Conservation (phyloP, 2,888 invertebrate species). For the Endotricha flammealis region DNA sequence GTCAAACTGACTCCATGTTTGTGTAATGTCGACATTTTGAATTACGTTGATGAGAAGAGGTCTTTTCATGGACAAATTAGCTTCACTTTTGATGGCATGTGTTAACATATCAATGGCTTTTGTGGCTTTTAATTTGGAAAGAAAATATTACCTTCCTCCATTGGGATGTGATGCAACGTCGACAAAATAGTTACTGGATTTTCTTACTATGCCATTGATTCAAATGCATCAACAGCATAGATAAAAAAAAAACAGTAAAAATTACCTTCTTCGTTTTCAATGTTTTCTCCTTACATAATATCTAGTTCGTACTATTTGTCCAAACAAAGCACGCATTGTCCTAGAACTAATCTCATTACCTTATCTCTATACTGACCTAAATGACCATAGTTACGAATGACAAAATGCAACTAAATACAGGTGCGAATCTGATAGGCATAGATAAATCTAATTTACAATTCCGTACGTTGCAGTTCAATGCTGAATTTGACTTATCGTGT, state of each 20-base stretch:
- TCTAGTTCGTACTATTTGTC: no score
- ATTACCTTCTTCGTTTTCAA: no score
- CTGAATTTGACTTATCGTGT: not conserved
- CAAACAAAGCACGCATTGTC: no score
- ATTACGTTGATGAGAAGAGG: conserved; percentile 7
- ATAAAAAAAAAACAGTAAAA: no score
- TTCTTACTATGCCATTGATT: no score
- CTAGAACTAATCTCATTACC: no score
- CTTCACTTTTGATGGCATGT: conserved; percentile 3
- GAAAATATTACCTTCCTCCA: not conserved
- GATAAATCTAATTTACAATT: conserved; percentile 9
- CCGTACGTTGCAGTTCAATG: not conserved
- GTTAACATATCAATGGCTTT: not conserved
- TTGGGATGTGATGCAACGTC: not conserved
- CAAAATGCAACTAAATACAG: conserved; percentile 12
- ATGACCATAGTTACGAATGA: conserved; percentile 8
- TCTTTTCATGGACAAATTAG: conserved; percentile 6
- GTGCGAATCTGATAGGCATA: conserved; percentile 21
- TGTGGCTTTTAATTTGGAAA: conserved; percentile 8
- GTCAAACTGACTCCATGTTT: conserved; percentile 12
- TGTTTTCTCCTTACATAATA: no score
- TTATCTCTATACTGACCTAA: conserved; percentile 4
- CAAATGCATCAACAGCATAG: no score
- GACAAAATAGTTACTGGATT: no score
- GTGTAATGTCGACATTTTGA: conserved; percentile 8